These are phyloP conservation scores for Agrochola lychnidis DNA, from an alignment of 2,888 invertebrate genomes.

Conservation along the genomic window DNA sequence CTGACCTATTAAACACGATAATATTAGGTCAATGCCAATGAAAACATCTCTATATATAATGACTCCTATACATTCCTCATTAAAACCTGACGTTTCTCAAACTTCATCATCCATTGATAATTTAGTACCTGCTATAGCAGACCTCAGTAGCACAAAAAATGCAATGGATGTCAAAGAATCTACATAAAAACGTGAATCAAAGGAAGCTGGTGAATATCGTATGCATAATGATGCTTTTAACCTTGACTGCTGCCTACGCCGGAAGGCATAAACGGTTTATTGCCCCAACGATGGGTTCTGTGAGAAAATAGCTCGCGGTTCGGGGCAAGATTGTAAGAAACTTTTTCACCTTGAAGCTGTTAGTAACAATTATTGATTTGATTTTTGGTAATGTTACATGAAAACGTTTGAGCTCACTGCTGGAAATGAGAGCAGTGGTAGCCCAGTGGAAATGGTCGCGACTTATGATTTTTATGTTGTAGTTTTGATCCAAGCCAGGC, in stretches of 20 bases:
- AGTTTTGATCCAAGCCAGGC: not conserved
- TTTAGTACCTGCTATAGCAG: not conserved
- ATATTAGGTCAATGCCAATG: conserved; percentile 41
- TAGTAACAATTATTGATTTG: conserved; percentile 12
- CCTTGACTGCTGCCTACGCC: conserved; percentile 56
- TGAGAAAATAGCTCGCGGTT: conserved; percentile 48
- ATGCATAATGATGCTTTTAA: conserved; percentile 39
- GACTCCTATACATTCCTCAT: not conserved
- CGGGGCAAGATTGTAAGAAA: conserved; percentile 14
- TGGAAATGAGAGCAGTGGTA: not conserved
- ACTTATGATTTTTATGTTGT: too few relatives aligned
- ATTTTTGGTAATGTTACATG: not conserved
- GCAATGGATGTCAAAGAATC: conserved; percentile 28
- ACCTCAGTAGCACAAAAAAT: not conserved
- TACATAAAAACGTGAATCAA: conserved; percentile 38
- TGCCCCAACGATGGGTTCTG: conserved; percentile 42
- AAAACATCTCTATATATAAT: conserved; percentile 4
- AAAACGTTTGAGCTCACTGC: not conserved
- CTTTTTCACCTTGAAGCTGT: conserved; percentile 22
- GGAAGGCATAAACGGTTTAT: conserved; percentile 63
- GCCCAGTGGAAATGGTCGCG: not conserved
- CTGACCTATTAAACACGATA: conserved; percentile 29
- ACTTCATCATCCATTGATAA: conserved; percentile 5
- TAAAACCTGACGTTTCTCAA: conserved; percentile 2
- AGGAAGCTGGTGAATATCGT: conserved; percentile 30